Evolutionary conservation across 2,113 vertebrate genomes (phyloP), one percentile per base, ranked within the genome.

Genomic region (Tor tambroides): DNA sequence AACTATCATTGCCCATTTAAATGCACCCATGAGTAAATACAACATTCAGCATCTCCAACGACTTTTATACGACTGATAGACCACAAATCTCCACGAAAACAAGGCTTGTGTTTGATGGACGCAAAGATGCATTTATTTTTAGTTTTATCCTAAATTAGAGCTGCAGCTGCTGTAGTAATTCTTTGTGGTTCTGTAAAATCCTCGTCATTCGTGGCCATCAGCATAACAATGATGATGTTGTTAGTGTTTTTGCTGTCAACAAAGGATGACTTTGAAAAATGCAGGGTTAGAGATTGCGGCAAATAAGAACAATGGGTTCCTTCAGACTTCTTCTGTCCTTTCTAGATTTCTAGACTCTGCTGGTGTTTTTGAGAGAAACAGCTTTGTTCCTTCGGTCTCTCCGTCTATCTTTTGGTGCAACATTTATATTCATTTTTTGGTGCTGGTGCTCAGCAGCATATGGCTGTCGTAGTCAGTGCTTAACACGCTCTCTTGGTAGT

Each of bases 201-300:
- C 19, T 83, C 14, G 8, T 80, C 26, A 65, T 81, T 19, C 8
- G 17, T 69, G 75, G 8, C 80, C 28, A 35, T 77, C n/a, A 49
- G 5, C 51, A n/a, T 59, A 80, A 87, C 80, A 89, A 80, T 80
- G 65, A 69, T 19, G 30, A 75, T 28, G 35, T 80, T 89, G 28
- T 80, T 54, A n/a, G 8, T 32, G 63, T 14, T 30, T 83, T 51
- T 83, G 28, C 41, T 51, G 9, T 83, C 65, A 67, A 83, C 63
- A 71, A 83, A 79, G 56, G 51, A 38, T 30, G 41, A 72, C 83
- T 69, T 61, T 30, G n/a, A 38, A 41, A 69, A 86, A 83, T 35
- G 10, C 1, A 32, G 8, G 49, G 38, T 75, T 79, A 54, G 75
- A 83, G 43, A 32, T 21, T 56, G 67, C 63, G 30, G 17, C 63